phyloP scores from a whole-genome alignment of 2,113 vertebrate genomes.

The Nothoprocta perdicaria region DNA sequence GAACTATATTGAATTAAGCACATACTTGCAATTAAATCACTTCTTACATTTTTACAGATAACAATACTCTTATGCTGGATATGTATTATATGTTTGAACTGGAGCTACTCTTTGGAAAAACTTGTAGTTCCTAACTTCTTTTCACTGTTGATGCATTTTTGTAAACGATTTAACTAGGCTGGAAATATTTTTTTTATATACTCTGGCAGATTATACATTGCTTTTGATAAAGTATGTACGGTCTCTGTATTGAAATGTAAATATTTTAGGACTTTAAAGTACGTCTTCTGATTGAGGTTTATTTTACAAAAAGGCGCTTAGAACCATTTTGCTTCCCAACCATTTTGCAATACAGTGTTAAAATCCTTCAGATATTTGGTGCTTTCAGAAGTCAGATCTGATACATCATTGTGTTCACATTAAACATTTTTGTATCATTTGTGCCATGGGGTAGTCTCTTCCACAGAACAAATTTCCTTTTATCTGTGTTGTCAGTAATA shows the following conservation, averaged over 20 bases:
- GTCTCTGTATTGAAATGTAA: constrained; percentile 58
- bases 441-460: background rate
- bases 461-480: constrained; percentile 41
- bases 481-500: constrained; percentile 46
- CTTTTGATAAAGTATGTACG: constrained; percentile 74
- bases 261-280: constrained; percentile 66
- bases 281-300: constrained; percentile 30
- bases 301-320: constrained; percentile 13
- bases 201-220: constrained; percentile 65
- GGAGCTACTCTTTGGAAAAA: constrained; percentile 32
- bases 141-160: constrained; percentile 72
- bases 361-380: constrained; percentile 35
- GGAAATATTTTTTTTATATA: constrained; percentile 72
- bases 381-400: constrained; percentile 19
- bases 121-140: constrained; percentile 32
- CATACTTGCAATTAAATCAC: constrained; percentile 1
- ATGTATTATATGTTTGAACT: constrained; percentile 41
- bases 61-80: constrained; percentile 56
- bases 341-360: constrained; percentile 45
- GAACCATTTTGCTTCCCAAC: background rate
- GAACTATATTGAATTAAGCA: constrained; percentile 29
- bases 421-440: constrained; percentile 54
- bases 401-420: background rate
- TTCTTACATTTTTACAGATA: constrained; percentile 4
- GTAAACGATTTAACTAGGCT: constrained; percentile 59